Evolutionary conservation across 2,888 invertebrate species (phyloP), one percentile per base, ranked within the genome.

Genomic region (Acleris literana): DNA sequence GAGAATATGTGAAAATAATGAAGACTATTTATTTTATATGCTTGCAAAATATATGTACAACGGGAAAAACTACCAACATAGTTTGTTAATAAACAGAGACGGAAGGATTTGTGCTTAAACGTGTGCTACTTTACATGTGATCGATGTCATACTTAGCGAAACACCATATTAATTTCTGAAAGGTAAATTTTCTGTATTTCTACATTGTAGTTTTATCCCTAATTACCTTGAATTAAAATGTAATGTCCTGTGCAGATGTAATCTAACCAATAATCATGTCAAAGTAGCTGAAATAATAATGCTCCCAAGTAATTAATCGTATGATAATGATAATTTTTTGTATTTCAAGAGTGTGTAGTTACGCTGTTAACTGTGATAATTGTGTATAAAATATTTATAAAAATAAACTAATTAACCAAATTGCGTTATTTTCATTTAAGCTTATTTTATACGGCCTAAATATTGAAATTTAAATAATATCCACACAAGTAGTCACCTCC

Each of bases 331-430:
- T 6, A 18, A 51, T 39, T 16, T 29, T 16, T 33, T 11, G 18
- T 16, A 20, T 43, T 43, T 20, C 18, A 4, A 20, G 33, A 33
- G 33, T 33, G 39, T 39, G 43, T 39, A 39, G 39, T 4, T 54
- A 54, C 53, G 44, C 44, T 44, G 18, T 16, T 59, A 25, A 59
- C 64, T 64, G 64, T 64, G 64, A 64, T 64, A 63, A 53, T 44
- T 33, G 52, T 53, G 25, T 29, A 43, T 58, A 54, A 64, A 54
- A 43, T 54, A 64, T 49, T 48, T 6, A 43, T 57, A 6, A 43
- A 64, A 22, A 53, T 9, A 52, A 33, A 29, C 33, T 48, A 13
- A 54, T 29, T 54, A 59, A 64, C 39, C 43, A 49, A 20, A 39
- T 59, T 59, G 20, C 9, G 29, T 43, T 22, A 64, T 6, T 5